Conservation (phyloP, 2,888 invertebrate genomes). For the Scrobipalpa atriplicella region DNA sequence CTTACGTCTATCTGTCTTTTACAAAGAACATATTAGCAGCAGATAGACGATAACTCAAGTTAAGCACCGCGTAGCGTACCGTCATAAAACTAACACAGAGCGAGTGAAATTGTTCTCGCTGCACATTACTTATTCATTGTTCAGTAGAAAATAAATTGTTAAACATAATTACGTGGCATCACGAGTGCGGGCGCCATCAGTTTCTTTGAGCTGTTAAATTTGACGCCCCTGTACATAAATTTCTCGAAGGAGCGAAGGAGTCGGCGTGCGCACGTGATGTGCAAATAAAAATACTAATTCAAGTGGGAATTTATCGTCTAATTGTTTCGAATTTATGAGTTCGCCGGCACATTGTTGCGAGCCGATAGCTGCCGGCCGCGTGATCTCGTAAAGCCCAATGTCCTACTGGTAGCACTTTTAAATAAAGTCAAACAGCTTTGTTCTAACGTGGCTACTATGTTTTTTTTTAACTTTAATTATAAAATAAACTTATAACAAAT, state of each 20-base stretch:
- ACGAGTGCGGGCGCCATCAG: conserved; percentile 63
- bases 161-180: conserved; percentile 66
- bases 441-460: neutral
- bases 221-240: conserved; percentile 73
- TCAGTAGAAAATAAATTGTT: conserved; percentile 59
- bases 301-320: conserved; percentile 72
- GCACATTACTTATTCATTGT: conserved; percentile 54
- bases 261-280: conserved; percentile 70
- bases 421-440: neutral
- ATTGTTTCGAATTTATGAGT: conserved; percentile 75
- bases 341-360: conserved; percentile 62
- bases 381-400: conserved; percentile 62
- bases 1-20: neutral
- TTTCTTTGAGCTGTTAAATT: conserved; percentile 72
- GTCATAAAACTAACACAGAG: conserved; percentile 16
- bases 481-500: too few species aligned
- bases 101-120: conserved; percentile 28
- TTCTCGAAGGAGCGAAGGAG: conserved; percentile 49
- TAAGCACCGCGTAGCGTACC: neutral
- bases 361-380: conserved; percentile 58
- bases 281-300: conserved; percentile 76
- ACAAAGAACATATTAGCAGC: conserved; percentile 1
- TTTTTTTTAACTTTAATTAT: too few species aligned
- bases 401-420: conserved; percentile 39
- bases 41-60: conserved; percentile 8